Percentiles rank a stretch among this genome's conserved stretches.
Evolutionary conservation across 2,888 invertebrate species (phyloP).

Genomic region (Iphiclides podalirius): DNA sequence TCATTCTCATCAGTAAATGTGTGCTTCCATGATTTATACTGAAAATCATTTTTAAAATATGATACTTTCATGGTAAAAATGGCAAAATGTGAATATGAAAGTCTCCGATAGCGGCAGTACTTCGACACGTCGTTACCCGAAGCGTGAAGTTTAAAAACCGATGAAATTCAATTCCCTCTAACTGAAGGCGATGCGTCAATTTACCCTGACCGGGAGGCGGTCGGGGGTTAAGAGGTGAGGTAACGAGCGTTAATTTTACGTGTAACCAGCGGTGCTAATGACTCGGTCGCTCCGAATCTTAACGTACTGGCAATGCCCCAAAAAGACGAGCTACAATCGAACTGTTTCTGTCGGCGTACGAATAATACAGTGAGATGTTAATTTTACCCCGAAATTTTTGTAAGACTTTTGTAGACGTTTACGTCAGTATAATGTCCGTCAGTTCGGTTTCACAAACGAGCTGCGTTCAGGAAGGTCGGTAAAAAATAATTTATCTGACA

Average conservation of each 20-base stretch:
- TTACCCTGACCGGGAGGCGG: neutral
- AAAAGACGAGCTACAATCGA: too few relatives aligned
- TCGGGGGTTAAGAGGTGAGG: neutral
- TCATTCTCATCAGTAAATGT: too few relatives aligned
- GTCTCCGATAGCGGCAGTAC: neutral
- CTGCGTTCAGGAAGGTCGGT: conserved; percentile 17
- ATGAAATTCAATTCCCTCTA: neutral
- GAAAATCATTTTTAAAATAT: too few relatives aligned
- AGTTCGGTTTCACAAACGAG: conserved; percentile 15
- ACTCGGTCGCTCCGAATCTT: neutral
- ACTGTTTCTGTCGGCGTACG: too few relatives aligned
- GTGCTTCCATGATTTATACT: too few relatives aligned
- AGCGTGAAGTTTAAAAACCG: neutral
- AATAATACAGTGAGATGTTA: too few relatives aligned
- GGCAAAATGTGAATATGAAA: neutral
- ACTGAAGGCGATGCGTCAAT: neutral
- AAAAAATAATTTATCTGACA: conserved; percentile 20
- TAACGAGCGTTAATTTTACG: neutral
- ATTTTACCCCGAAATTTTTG: too few relatives aligned
- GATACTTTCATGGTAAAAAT: neutral
- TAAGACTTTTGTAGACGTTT: too few relatives aligned
- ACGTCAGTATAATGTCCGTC: too few relatives aligned
- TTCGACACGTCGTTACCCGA: neutral
- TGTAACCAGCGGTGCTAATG: neutral
- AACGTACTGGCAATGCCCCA: neutral